A percentile compares a stretch with the other conserved stretches of the same genome.
phyloP scores from a whole-genome alignment of 2,797 vertebrate genomes.

The Poecilia picta region DNA sequence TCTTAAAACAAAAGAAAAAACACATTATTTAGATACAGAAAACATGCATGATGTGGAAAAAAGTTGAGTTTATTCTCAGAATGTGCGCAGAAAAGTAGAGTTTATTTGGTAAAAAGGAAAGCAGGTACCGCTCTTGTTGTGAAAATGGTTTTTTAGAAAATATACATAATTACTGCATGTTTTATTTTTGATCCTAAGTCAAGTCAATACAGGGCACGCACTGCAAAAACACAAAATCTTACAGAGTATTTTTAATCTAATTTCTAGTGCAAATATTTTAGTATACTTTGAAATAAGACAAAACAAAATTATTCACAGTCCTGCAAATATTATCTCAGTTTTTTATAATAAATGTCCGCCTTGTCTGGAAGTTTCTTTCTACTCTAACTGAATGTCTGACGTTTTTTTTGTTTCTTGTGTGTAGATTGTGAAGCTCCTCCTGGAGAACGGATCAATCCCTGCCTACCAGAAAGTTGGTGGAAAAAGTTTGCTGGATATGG shows the following conservation, averaged over 20 bases:
- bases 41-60: neutral
- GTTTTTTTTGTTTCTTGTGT: constrained; percentile 8
- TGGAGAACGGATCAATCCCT: constrained; percentile 82
- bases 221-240: too few species aligned
- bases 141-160: too few species aligned
- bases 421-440: constrained; percentile 83
- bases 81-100: neutral
- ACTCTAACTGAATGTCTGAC: neutral
- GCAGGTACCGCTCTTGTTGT: too few species aligned
- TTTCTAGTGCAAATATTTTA: too few species aligned
- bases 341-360: neutral
- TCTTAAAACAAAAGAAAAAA: neutral
- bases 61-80: neutral
- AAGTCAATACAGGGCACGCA: too few species aligned
- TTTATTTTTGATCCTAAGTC: too few species aligned
- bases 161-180: too few species aligned
- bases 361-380: neutral
- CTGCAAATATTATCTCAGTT: neutral
- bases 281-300: too few species aligned
- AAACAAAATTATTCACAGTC: neutral
- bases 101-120: neutral
- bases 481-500: constrained; percentile 76
- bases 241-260: too few species aligned
- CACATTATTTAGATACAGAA: neutral
- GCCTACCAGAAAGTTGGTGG: constrained; percentile 68